Base-by-base conservation (phyloP, 2,888 invertebrate species). In the Choreutis nemorana region DNA sequence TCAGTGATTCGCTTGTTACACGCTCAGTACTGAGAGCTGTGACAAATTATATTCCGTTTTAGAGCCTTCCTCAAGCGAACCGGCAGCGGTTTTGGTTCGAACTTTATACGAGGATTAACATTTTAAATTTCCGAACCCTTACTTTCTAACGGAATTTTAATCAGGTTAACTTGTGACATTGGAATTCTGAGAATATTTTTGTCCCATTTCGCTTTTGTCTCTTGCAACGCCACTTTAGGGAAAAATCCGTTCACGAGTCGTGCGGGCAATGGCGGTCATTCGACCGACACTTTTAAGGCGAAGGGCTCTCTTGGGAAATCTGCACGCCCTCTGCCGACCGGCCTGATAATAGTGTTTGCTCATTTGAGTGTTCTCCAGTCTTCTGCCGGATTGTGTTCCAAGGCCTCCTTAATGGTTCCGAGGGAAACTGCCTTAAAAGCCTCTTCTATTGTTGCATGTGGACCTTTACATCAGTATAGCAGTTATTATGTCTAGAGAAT, bases 331-430 rank as follows among this genome's bases (percentile, higher is more conserved):
- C 34, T 8, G 15, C 31, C 32, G 29, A 7, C 27, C 14, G 27
- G 9, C 51, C 56, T 62, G 62, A 60, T 75, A 72, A 75, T 73
- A 70, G 71, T 75, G 77, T 75, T 75, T 73, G 70, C 60, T 70
- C 72, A 66, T 75, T 72, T 70, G 57, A 77, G 77, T 66, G 70
- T 61, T 55, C 65, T 68, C 52, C 55, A 50, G 38, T 42, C 42
- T 68, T 53, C 55, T 51, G 38, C 43, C 42, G 58, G 61, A 61
- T 68, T 68, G 62, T 64, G 57, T 64, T 55, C 53, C 54, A 48
- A 42, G 35, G 35, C 39, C n/a, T n/a, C 46, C 41, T 48, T 60
- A 59, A 63, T 66, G 54, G 57, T 40, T 4, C 7, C 5, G 18
- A 8, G 5, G 18, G 18, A 18, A 8, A 18, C 18, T 18, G 18